A percentile compares a stretch with the other conserved stretches of the same genome.
These are phyloP conservation scores for Megamerina dolium DNA, from an alignment of 2,888 invertebrate genomes.

Conservation along the genomic window DNA sequence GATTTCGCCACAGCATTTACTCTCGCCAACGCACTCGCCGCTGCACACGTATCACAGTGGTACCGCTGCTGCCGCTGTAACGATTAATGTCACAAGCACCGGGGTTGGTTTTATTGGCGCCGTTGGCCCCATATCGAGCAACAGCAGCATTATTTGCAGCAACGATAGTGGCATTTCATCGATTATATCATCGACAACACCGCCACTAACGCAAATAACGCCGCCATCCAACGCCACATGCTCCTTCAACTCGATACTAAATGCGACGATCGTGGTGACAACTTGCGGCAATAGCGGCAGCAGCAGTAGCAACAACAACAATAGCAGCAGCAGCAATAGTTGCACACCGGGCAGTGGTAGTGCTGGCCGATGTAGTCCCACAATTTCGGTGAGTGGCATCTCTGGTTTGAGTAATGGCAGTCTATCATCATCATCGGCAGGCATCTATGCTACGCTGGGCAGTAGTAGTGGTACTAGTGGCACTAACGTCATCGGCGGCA, in stretches of 20 bases:
- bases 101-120: constrained; percentile 8
- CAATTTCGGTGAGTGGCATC: constrained; percentile 20
- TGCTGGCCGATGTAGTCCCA: constrained; percentile 25
- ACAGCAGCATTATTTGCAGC: constrained; percentile 26
- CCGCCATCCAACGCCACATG: constrained; percentile 26
- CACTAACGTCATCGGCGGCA: constrained; percentile 27
- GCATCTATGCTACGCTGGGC: constrained; percentile 18
- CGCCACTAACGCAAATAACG: constrained; percentile 38
- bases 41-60: constrained; percentile 3
- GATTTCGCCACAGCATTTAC: constrained; percentile 27
- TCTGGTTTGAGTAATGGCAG: constrained; percentile 15
- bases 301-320: constrained; percentile 14
- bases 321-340: constrained; percentile 25
- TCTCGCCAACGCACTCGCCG: constrained; percentile 34
- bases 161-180: constrained; percentile 42
- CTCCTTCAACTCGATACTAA: constrained; percentile 14
- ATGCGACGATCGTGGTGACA: constrained; percentile 17
- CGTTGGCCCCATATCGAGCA: constrained; percentile 7
- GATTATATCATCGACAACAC: constrained; percentile 26
- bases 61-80: constrained; percentile 7
- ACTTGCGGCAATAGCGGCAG: constrained; percentile 12
- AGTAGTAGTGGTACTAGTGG: constrained; percentile 16
- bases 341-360: constrained; percentile 21
- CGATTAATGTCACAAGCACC: constrained; percentile 10
- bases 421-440: constrained; percentile 16